phyloP scores from a whole-genome alignment of 92 coral and sea anemone species.

The Bergia puertoricense region DNA sequence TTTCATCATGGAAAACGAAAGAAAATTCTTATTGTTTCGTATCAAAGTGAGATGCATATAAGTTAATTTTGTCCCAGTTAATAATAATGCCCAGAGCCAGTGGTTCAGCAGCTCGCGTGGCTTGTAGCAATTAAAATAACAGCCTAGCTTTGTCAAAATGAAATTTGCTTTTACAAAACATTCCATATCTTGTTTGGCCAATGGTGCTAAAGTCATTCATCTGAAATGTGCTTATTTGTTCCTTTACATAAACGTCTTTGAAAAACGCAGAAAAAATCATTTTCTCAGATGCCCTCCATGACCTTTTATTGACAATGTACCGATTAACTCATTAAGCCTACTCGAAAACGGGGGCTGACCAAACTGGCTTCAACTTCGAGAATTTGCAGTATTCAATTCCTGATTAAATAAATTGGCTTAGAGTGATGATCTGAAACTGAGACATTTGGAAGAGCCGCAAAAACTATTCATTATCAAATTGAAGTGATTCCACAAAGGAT shows the following conservation, averaged over 20 bases:
- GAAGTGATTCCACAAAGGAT: neutral
- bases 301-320: neutral
- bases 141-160: neutral
- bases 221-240: neutral
- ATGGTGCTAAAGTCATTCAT: neutral
- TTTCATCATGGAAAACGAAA: neutral
- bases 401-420: constrained; percentile 35
- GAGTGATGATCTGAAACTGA: constrained; percentile 13
- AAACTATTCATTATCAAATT: neutral
- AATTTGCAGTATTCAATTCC: constrained; percentile 6
- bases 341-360: neutral
- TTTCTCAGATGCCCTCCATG: neutral
- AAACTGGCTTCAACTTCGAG: constrained; percentile 7
- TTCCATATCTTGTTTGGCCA: neutral
- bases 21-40: neutral
- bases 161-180: neutral
- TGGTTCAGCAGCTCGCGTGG: neutral
- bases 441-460: neutral
- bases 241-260: neutral
- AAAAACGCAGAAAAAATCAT: neutral
- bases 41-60: neutral
- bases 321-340: neutral
- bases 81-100: neutral
- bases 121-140: neutral
- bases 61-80: neutral